Evolutionary conservation across 2,888 invertebrate species (phyloP).

Genomic region (Platynereis dumerilii): DNA sequence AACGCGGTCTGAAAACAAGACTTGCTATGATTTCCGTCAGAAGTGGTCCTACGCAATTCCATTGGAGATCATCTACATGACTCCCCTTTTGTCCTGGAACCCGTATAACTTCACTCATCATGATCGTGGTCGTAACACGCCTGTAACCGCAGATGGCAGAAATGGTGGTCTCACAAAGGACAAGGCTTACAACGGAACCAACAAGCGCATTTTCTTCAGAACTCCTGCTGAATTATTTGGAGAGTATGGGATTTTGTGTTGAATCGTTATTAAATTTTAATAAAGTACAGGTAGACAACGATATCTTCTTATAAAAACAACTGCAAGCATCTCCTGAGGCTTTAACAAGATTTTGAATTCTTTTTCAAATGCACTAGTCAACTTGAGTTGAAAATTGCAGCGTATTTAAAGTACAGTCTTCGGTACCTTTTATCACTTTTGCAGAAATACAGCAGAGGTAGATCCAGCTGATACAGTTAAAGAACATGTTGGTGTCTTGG

Average conservation of each 20-base stretch:
- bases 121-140: neutral
- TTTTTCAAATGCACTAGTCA: too few relatives aligned
- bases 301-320: too few relatives aligned
- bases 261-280: too few relatives aligned
- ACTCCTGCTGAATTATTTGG: slow-evolving; percentile 13
- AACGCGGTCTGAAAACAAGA: neutral
- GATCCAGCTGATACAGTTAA: slow-evolving; percentile 3
- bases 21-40: neutral
- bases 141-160: slow-evolving; percentile 1
- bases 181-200: slow-evolving; percentile 6
- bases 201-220: neutral
- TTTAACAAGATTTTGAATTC: too few relatives aligned
- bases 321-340: too few relatives aligned
- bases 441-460: neutral
- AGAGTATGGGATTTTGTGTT: too few relatives aligned
- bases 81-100: slow-evolving; percentile 17
- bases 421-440: too few relatives aligned
- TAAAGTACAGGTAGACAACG: too few relatives aligned
- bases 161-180: neutral
- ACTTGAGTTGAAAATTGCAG: too few relatives aligned
- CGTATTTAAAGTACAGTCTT: too few relatives aligned
- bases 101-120: slow-evolving; percentile 9
- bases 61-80: slow-evolving; percentile 20
- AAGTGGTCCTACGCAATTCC: slow-evolving; percentile 18
- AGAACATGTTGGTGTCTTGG: neutral